Conservation (phyloP, 2,797 vertebrate genomes). For the Rhinogobio ventralis region DNA sequence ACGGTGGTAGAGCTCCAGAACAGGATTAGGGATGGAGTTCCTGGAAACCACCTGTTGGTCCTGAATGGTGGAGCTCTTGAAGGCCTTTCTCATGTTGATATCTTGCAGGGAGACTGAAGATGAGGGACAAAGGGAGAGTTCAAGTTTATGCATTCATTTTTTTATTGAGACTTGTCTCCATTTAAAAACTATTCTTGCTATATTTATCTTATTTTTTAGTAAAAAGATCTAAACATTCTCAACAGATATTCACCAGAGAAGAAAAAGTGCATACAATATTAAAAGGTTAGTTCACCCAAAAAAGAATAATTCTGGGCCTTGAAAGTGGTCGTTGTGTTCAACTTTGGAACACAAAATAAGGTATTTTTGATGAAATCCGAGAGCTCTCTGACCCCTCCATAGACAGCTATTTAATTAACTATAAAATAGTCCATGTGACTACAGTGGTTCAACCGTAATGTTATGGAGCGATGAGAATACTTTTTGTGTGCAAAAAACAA, state of each 20-base stretch:
- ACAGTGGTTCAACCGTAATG: too few relatives aligned
- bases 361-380: too few relatives aligned
- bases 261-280: not conserved
- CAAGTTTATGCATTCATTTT: not conserved
- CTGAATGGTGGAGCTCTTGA: constrained; percentile 91
- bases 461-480: too few relatives aligned
- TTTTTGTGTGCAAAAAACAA: too few relatives aligned
- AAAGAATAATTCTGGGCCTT: too few relatives aligned
- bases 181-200: not conserved
- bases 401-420: too few relatives aligned
- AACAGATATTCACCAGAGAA: not conserved
- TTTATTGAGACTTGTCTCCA: not conserved
- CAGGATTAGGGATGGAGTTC: constrained; percentile 89
- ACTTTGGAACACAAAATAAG: too few relatives aligned
- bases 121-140: not conserved
- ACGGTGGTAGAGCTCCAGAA: constrained; percentile 92
- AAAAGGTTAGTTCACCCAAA: too few relatives aligned
- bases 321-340: too few relatives aligned
- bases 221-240: not conserved
- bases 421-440: too few relatives aligned
- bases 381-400: too few relatives aligned
- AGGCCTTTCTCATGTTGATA: constrained; percentile 95
- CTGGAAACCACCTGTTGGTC: constrained; percentile 93
- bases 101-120: constrained; percentile 88
- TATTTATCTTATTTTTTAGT: not conserved